A percentile compares a stretch with the other conserved stretches of the same genome.
These are phyloP conservation scores for Zapornia atra DNA, from an alignment of 2,113 vertebrate genomes.

Conservation along the genomic window DNA sequence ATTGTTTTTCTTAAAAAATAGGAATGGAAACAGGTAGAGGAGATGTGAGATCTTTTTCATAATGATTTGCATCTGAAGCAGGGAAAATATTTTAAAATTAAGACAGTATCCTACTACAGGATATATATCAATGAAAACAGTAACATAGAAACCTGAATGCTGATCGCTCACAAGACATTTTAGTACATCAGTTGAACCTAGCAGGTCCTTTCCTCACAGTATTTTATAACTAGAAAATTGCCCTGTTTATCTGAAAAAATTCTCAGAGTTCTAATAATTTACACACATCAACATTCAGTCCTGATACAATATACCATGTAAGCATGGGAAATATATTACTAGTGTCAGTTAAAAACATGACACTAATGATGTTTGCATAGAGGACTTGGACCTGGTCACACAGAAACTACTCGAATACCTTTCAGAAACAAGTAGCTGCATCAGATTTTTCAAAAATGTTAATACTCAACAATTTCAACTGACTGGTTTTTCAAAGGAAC, in stretches of 20 bases:
- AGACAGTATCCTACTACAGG: not conserved
- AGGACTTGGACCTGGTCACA: not conserved
- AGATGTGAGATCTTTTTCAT: not conserved
- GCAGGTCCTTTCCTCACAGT: not conserved
- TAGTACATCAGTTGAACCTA: not conserved
- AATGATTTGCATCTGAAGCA: not conserved
- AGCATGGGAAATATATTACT: not conserved
- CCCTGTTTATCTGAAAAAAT: not conserved
- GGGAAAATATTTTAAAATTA: not conserved
- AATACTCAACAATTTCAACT: not conserved
- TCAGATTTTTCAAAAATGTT: not conserved
- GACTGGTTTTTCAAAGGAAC: not conserved
- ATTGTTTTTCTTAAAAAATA: not conserved
- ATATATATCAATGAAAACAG: not conserved
- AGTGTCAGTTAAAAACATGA: not conserved
- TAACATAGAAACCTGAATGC: not conserved
- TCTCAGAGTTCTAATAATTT: not conserved
- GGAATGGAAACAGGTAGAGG: not conserved
- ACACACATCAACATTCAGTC: not conserved
- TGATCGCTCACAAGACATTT: not conserved
- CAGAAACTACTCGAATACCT: not conserved
- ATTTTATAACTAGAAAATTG: not conserved
- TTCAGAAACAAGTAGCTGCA: not conserved
- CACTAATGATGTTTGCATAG: not conserved
- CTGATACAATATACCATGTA: not conserved